phyloP scores from a whole-genome alignment of 1,140 invertebrate genomes.

The Platyscapa corneri region DNA sequence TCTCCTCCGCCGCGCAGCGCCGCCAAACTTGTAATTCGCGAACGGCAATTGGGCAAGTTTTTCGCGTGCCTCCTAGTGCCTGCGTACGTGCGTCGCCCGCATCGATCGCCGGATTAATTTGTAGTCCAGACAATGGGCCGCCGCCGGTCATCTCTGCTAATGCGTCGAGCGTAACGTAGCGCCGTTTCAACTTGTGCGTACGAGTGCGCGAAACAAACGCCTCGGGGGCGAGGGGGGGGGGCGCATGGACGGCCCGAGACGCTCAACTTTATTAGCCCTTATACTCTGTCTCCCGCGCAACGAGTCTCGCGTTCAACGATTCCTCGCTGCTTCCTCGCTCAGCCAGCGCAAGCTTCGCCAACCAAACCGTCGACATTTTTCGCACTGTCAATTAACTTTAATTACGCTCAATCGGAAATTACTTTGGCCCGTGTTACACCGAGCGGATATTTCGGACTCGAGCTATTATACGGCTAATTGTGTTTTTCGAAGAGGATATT shows the following conservation, averaged over 20 bases:
- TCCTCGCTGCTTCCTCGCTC: not conserved
- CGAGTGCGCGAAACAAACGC: not conserved
- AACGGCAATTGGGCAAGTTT: not conserved
- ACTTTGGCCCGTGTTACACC: not conserved
- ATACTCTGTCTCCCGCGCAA: not conserved
- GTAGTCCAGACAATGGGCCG: slow-evolving; percentile 74
- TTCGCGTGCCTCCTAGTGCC: too few species aligned
- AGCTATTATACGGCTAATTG: not conserved
- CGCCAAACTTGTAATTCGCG: not conserved
- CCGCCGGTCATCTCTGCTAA: slow-evolving; percentile 65
- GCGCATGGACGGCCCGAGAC: not conserved
- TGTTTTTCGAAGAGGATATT: not conserved
- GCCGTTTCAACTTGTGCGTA: not conserved
- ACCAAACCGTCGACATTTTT: not conserved
- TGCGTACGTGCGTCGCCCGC: slow-evolving; percentile 58
- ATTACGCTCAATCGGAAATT: not conserved
- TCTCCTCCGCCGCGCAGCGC: not conserved
- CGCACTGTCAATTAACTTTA: not conserved
- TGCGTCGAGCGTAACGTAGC: slow-evolving; percentile 68
- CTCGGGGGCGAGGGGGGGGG: not conserved
- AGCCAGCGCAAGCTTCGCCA: not conserved
- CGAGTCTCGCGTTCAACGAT: not conserved
- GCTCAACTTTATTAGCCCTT: not conserved
- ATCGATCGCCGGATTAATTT: slow-evolving; percentile 74
- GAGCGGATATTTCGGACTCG: not conserved